Evolutionary conservation across 1,140 invertebrate species (phyloP).

Genomic region (Drosophila tsacasi): DNA sequence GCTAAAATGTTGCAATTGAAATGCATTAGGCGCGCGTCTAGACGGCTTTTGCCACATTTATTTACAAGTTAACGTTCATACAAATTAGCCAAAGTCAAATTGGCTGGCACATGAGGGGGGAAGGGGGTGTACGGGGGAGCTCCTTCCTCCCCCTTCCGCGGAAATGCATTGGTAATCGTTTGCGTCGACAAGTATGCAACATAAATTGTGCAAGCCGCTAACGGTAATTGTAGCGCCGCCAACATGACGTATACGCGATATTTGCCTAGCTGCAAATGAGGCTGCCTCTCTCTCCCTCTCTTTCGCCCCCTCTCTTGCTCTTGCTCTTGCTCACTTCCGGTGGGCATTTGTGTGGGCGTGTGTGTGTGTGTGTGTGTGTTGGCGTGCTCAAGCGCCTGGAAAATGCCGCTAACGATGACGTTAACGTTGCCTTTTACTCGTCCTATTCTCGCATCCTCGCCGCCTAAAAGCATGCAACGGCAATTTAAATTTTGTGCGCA

Average conservation of each 20-base stretch:
- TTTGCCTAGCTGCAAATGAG: constrained; percentile 74
- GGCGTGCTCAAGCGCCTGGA: constrained; percentile 75
- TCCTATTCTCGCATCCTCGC: constrained; percentile 11
- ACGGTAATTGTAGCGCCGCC: constrained; percentile 74
- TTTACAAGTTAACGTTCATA: constrained; percentile 11
- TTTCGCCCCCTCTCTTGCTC: background rate
- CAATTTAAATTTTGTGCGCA: constrained; percentile 78
- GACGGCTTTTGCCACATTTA: constrained; percentile 19
- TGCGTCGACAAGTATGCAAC: constrained; percentile 50
- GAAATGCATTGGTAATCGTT: constrained; percentile 41
- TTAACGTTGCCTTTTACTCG: constrained; percentile 43
- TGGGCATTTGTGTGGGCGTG: constrained; percentile 12
- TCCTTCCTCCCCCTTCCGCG: too few relatives aligned
- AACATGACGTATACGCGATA: constrained; percentile 78
- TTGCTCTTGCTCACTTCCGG: constrained; percentile 6
- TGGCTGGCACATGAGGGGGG: constrained; percentile 33
- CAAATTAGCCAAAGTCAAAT: constrained; percentile 60
- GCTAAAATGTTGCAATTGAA: constrained; percentile 59
- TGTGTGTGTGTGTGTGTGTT: constrained; percentile 27
- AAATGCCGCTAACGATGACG: constrained; percentile 79
- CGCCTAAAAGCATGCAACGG: constrained; percentile 74
- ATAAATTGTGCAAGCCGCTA: constrained; percentile 76
- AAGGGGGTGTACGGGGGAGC: background rate
- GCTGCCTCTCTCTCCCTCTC: background rate
- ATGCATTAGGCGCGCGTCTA: constrained; percentile 53